Evolutionary conservation across 2,113 vertebrate genomes (phyloP), one percentile per base, ranked within the genome.

Genomic region (Mormyrus iriodes): DNA sequence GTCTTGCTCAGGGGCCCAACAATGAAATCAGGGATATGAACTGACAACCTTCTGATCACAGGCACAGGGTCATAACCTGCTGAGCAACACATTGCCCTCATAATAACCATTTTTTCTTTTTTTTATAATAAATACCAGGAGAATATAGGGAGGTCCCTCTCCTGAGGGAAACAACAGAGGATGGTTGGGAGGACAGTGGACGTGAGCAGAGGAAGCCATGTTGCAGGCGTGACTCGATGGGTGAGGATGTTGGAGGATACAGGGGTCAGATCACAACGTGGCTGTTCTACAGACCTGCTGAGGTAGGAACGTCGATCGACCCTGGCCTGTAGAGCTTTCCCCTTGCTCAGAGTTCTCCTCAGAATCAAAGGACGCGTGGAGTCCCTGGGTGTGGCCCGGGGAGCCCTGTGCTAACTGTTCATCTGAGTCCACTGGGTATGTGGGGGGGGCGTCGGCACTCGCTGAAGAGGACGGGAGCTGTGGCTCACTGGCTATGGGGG

Each of bases 261-360:
- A 73, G 53, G 88, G 89, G 73, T 55, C 88, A 9, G 88, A 89
- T 83, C 53, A 86, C n/a, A 15, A 46, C 88, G 17, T 89, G 39
- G 58, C n/a, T 52, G 6, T 91, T 53, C 10, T 49, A 24, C 94
- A 94, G 93, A 95, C 94, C 95, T 95, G 94, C 0, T 82, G 90
- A 83, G 86, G 58, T 24, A 88, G 65, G 48, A 83, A 69, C 31
- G 91, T 52, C 9, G 86, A 10, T 31, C 76, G 65, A 76, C 87
- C 86, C 86, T 86, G 90, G 69, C 61, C 61, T 39, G 53, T 27
- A 51, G 58, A 51, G 1, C 13, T 65, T 73, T 90, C 90, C 48
- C 52, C 88, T 21, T 58, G 52, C 84, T 31, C 65, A 61, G 48
- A 49, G 39, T 83, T 3, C 82, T 85, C 39, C 9, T 88, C 88